These are phyloP conservation scores for Enteromius paludinosus DNA, from an alignment of 2,797 vertebrate genomes.

Conservation along the genomic window DNA sequence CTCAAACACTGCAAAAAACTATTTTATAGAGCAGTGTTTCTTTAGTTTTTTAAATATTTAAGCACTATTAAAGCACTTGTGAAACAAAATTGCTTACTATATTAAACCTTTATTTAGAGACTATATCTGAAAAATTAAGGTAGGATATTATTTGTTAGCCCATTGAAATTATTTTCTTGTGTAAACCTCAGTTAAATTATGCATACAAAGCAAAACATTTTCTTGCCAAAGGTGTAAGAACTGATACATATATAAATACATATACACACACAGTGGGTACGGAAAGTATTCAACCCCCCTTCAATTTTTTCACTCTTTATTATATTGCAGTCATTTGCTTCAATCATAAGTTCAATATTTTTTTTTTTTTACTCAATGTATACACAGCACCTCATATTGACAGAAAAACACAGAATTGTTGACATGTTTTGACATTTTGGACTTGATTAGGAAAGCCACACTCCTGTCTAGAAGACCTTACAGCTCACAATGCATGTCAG, in stretches of 20 bases:
- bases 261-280: background rate
- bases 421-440: no score
- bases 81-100: constrained; percentile 1
- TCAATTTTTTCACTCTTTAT: no score
- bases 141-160: background rate
- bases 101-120: background rate
- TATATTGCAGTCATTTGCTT: no score
- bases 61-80: background rate
- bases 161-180: background rate
- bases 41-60: background rate
- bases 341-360: no score
- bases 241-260: background rate
- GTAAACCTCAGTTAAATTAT: background rate
- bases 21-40: background rate
- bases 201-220: background rate
- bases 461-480: no score
- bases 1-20: background rate
- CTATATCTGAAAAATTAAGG: background rate
- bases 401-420: no score
- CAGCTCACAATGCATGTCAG: no score
- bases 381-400: no score
- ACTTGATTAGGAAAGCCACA: no score
- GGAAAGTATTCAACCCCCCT: no score
- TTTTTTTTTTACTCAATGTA: no score
- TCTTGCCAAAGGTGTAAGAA: background rate